Evolutionary conservation across 2,113 vertebrate genomes (phyloP), one percentile per base, ranked within the genome.

Genomic region (Nothocercus nigrocapillus): DNA sequence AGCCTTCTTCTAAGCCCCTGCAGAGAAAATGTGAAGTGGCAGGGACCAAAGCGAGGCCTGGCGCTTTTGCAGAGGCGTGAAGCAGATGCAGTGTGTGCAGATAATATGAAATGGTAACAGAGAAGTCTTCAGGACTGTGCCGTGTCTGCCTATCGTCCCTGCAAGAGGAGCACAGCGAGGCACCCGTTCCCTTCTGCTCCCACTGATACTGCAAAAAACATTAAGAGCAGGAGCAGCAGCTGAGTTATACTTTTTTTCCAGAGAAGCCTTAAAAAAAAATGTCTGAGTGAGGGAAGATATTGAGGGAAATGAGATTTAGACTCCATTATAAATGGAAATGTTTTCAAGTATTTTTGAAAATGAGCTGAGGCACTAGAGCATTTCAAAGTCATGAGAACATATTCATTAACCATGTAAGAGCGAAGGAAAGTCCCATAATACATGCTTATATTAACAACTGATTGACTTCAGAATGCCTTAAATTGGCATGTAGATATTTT

Each of bases 271-370:
- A 94, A 92, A 97, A 94, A 95, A 86, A 47, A 49, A 49, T n/a
- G 85, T 82, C 61, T 72, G 90, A 92, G 73, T 91, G 90, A 93
- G 58, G 63, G 92, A 42, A 95, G 88, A 93, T 91, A 95, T 75
- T 94, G 90, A 96, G 47, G 69, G 67, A 96, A 96, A 96, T 95
- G 44, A 93, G 77, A 96, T 97, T 97, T 96, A 96, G 96, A 66
- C 58, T 47, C 80, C 93, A 87, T 96, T 96, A 95, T 94, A 94
- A 93, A 89, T 92, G 86, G 80, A 94, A 93, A 90, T 90, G 53
- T 89, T 90, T 94, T 95, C 74, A 94, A 91, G 91, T 82, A 54
- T 92, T 95, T 93, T 51, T 94, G 85, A 92, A 94, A 97, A 90
- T 95, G 49, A 90, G 83, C 90, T 95, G 93, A 84, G 94, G 66